Base-by-base conservation (phyloP, 1,140 invertebrate species). In the Cotesia vestalis region DNA sequence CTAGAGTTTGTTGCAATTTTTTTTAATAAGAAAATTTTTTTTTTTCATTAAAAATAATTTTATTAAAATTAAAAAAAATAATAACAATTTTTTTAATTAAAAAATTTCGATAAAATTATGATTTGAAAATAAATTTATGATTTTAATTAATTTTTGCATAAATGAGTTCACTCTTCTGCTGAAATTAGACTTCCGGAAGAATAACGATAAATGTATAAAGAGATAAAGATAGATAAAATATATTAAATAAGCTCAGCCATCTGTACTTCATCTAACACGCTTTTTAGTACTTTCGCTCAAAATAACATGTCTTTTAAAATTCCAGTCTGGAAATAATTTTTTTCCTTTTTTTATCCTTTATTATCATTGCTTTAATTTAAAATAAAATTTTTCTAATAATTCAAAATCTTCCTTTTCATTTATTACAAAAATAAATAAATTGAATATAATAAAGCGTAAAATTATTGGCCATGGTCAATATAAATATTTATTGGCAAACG, bases 121-220 rank as follows among this genome's bases (percentile, higher is more conserved):
- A 66, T 38, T 40, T 40, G 6, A 6, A 40, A n/a, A 14, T 59
- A 38, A 12, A 20, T 20, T 60, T 69, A 14, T 46, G 8, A 38
- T 60, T 34, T 60, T 60, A 34, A 60, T 34, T 57, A 35, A 60
- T 72, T 66, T 59, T 20, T 9, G 9, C n/a, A 60, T 27, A 11
- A 60, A 60, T 60, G 59, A 60, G 59, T 3, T 60, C 59, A 60
- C 59, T 20, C 35, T 62, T 51, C 17, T 9, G 27, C 34, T 63
- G 52, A 66, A 64, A 71, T 66, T 71, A 71, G 69, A 71, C 55
- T 64, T 71, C 69, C 69, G 69, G 69, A 27, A 2, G 27, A 64
- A 20, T 55, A 36, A 46, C 40, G 40, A 46, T 46, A 35, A 51
- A 64, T 71, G 55, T 53, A 35, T 51, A 66, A 20, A 61, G 46